Evolutionary conservation across 2,888 invertebrate genomes (phyloP).

Genomic region (Aphidius colemani): DNA sequence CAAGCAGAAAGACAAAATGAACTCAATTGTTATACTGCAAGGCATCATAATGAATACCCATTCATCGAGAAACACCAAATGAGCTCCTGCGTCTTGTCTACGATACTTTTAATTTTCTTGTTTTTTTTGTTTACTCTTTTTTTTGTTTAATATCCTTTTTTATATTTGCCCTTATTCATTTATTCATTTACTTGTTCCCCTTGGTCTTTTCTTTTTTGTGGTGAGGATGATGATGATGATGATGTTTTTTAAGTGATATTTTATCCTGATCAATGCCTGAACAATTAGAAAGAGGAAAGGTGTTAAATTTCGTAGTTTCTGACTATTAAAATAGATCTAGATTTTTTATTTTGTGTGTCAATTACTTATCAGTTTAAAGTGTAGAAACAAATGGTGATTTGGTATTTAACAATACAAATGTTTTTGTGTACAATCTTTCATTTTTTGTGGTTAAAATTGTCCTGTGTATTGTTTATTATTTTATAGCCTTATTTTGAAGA

Average conservation of each 20-base stretch:
- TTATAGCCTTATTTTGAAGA: conserved; percentile 34
- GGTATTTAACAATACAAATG: too few relatives aligned
- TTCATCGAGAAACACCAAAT: conserved; percentile 57
- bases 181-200: conserved; percentile 7
- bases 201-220: conserved; percentile 25
- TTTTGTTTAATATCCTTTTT: neutral
- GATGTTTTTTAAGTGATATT: too few relatives aligned
- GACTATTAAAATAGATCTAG: too few relatives aligned
- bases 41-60: conserved; percentile 58
- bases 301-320: too few relatives aligned
- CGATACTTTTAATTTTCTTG: conserved; percentile 57
- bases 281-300: too few relatives aligned
- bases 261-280: too few relatives aligned
- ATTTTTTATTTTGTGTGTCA: too few relatives aligned
- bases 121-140: conserved; percentile 40
- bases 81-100: conserved; percentile 56
- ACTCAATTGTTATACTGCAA: conserved; percentile 57
- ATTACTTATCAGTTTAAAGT: too few relatives aligned
- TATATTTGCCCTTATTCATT: conserved; percentile 3
- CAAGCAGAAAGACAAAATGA: conserved; percentile 58
- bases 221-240: conserved; percentile 14
- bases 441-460: too few relatives aligned
- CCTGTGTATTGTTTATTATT: conserved; percentile 29
- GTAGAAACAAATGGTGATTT: too few relatives aligned
- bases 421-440: too few relatives aligned